Conservation (phyloP, 2,888 invertebrate genomes). For the Eupeodes latifasciatus region DNA sequence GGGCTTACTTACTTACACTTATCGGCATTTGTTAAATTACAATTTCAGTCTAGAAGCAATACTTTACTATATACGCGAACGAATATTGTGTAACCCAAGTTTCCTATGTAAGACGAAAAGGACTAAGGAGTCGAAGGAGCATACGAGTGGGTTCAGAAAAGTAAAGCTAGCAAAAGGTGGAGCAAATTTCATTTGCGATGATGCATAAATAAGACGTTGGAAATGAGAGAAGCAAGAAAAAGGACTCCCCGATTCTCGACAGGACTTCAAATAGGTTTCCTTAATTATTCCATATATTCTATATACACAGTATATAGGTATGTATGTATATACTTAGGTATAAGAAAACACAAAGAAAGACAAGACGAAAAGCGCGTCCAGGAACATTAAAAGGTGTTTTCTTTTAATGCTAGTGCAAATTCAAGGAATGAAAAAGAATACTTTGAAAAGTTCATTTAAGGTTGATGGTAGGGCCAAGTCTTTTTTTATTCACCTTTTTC, state of each 20-base stretch:
- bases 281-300: slow-evolving; percentile 61
- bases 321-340: background rate
- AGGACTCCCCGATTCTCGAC: slow-evolving; percentile 56
- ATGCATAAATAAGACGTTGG: slow-evolving; percentile 71
- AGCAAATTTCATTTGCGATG: slow-evolving; percentile 74
- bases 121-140: slow-evolving; percentile 14
- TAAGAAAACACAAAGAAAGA: background rate
- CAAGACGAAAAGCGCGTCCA: slow-evolving; percentile 24
- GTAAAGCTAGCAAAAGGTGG: slow-evolving; percentile 42
- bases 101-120: background rate
- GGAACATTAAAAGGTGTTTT: slow-evolving; percentile 48
- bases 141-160: slow-evolving; percentile 1
- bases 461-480: slow-evolving; percentile 5
- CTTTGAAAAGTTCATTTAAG: slow-evolving; percentile 36
- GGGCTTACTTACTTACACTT: slow-evolving; percentile 74
- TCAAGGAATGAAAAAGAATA: background rate
- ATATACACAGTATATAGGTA: background rate
- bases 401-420: slow-evolving; percentile 53
- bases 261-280: slow-evolving; percentile 65
- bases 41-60: slow-evolving; percentile 56
- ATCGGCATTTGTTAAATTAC: slow-evolving; percentile 75
- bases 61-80: slow-evolving; percentile 1
- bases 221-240: slow-evolving; percentile 29
- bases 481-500: background rate
- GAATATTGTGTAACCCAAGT: slow-evolving; percentile 15